Base-by-base conservation (phyloP, 37 sponge, comb jelly and placozoan species). In the Axinella damicornis region DNA sequence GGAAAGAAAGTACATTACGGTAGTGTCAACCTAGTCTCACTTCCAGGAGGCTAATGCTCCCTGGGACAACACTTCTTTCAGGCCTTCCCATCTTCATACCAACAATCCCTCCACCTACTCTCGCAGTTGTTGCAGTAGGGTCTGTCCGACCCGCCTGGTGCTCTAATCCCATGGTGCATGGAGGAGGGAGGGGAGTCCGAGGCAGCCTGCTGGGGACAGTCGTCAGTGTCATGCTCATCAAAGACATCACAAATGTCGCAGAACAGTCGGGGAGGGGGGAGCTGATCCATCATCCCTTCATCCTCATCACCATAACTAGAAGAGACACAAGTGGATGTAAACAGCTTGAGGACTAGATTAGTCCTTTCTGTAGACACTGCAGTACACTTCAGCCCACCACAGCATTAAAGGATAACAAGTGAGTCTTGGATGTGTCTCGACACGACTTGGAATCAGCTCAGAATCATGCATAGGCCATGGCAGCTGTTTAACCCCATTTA, bases 201-300 rank as follows among this genome's bases (percentile, higher is more conserved):
- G 36, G 57, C 63, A 12, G 90, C 70, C 83, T 94, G 94, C 20
- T 85, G 59, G 25, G 99, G 99, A 63, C 99, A 98, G 75, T 96
- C 93, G 25, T 94, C 99, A 0, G 96, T 98, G 84, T 96, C 96
- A 53, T 98, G 99, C 58, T 84, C 81, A 71, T 98, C 99, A 87
- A 98, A 98, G 74, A 81, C 88, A 75, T 98, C 99, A 77, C 99
- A 98, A 74, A 96, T 94, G 60, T 96, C 96, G 82, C 99, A 98
- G 91, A 94, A 98, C 17, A 94, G 81, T 38, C 99, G 65, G 9
- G 94, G 89, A 67, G 99, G 93, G 32, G 86, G 96, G 2, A 81
- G 83, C 76, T 46, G 59, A 30, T 28, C 62, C 25, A 52, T 46
- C 12, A 65, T 24, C 12, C 40, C 73, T 56, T 91, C 82, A 55